These are phyloP conservation scores for Chironomus tentans DNA, from an alignment of 2,888 invertebrate genomes.

Conservation along the genomic window DNA sequence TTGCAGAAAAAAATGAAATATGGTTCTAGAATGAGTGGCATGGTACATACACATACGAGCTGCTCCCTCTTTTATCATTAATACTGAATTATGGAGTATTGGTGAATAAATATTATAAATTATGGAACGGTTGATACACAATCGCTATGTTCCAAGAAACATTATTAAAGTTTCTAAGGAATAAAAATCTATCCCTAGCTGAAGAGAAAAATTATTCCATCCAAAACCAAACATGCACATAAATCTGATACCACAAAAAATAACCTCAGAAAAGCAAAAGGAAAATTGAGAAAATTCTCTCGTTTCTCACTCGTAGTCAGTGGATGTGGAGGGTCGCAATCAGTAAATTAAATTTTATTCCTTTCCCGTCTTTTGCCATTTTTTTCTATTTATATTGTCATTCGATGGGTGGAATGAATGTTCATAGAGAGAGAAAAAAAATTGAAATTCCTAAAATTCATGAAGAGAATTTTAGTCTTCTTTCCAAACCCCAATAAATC, in stretches of 20 bases:
- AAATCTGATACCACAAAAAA: conserved; percentile 8
- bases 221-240: neutral
- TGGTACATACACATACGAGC: too few species aligned
- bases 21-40: too few species aligned
- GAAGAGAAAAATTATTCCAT: too few species aligned
- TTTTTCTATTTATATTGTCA: neutral
- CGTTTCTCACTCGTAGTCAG: neutral
- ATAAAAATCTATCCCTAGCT: too few species aligned
- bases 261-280: neutral
- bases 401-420: neutral
- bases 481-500: conserved; percentile 14
- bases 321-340: conserved; percentile 5
- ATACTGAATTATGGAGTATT: neutral
- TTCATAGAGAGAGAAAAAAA: neutral
- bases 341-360: conserved; percentile 19
- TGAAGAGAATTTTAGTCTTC: neutral
- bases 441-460: neutral
- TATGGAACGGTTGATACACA: too few species aligned
- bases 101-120: neutral
- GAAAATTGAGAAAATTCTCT: neutral
- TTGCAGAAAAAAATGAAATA: too few species aligned
- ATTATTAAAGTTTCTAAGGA: too few species aligned
- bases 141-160: neutral
- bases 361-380: neutral
- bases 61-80: neutral